Evolutionary conservation across 2,113 vertebrate species (phyloP), one percentile per base, ranked within the genome.

Genomic region (Tringa solitaria): DNA sequence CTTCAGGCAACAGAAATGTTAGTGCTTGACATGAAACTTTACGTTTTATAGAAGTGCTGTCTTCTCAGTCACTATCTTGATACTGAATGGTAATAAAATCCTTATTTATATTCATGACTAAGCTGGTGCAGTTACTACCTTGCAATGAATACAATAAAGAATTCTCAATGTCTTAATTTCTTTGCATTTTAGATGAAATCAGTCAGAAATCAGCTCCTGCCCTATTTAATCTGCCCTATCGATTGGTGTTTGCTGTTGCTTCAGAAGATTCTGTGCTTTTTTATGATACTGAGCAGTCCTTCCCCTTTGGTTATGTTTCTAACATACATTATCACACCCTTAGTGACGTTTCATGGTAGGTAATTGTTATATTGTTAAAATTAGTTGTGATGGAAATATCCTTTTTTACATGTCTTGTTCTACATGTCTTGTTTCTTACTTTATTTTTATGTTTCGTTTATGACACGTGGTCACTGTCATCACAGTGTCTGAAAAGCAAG

Each of bases 281-380:
- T 50, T 99, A 99, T 30, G 99, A 99, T 87, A 99, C 99, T 1
- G 99, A 99, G 94, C 99, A 99, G 97, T 97, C 96, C 2, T 97
- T 99, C 82, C 99, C 99, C 0, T 99, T 99, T 20, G 99, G 98
- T 92, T 99, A 99, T 6, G 98, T 99, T 89, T 99, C 99, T 50
- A 99, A 99, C 94, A 98, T 99, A 95, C 99, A 99, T 93, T 99
- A 99, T 96, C 99, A 99, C 96, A 99, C 99, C 8, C 98, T 99
- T 85, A 99, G 99, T 70, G 99, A 99, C 75, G 97, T 99, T 53
- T 99, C 99, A 19, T 99, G 99, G 99, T 99, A 97, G 93, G 98
- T 95, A 43, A 39, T 60, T 21, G 3, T 56, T 65, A 48, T 0
- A 4, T 57, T 65, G 9, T 63, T 65, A 4, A 54, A 4, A 18